These are phyloP conservation scores for Falco novaeseelandiae DNA, from an alignment of 2,797 vertebrate species.

Conservation along the genomic window DNA sequence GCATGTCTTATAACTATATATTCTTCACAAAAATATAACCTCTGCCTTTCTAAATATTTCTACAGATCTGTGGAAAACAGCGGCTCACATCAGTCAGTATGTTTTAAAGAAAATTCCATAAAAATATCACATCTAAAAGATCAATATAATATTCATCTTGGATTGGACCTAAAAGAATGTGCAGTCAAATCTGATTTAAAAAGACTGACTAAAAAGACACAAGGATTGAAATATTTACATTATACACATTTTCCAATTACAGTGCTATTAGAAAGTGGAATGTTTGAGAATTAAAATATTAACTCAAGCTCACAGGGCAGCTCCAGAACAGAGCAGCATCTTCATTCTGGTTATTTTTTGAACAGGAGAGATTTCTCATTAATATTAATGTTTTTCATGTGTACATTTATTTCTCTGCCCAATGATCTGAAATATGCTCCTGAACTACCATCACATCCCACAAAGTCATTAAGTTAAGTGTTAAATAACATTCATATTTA, in stretches of 20 bases:
- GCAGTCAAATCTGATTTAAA: constrained; percentile 63
- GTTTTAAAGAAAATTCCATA: constrained; percentile 56
- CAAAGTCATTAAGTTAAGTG: constrained; percentile 73
- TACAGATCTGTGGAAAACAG: constrained; percentile 60
- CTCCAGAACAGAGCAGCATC: constrained; percentile 52
- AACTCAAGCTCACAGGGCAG: constrained; percentile 53
- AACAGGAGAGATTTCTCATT: constrained; percentile 45
- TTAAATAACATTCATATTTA: constrained; percentile 77
- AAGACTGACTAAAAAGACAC: constrained; percentile 62
- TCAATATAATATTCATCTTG: constrained; percentile 52
- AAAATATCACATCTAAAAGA: constrained; percentile 74
- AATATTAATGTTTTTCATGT: neutral
- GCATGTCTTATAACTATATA: constrained; percentile 59
- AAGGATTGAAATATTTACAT: constrained; percentile 72
- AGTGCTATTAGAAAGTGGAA: constrained; percentile 74
- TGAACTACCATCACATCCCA: constrained; percentile 57
- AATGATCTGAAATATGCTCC: constrained; percentile 35
- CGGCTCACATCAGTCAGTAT: constrained; percentile 15
- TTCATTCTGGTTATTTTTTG: constrained; percentile 11
- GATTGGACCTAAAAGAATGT: constrained; percentile 56
- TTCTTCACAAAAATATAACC: constrained; percentile 72
- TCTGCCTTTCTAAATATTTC: constrained; percentile 59
- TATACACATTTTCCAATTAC: constrained; percentile 72
- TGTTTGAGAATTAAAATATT: constrained; percentile 66
- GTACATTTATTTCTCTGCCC: constrained; percentile 55